Conservation (phyloP, 2,888 invertebrate genomes). For the Ochropleura leucogaster region DNA sequence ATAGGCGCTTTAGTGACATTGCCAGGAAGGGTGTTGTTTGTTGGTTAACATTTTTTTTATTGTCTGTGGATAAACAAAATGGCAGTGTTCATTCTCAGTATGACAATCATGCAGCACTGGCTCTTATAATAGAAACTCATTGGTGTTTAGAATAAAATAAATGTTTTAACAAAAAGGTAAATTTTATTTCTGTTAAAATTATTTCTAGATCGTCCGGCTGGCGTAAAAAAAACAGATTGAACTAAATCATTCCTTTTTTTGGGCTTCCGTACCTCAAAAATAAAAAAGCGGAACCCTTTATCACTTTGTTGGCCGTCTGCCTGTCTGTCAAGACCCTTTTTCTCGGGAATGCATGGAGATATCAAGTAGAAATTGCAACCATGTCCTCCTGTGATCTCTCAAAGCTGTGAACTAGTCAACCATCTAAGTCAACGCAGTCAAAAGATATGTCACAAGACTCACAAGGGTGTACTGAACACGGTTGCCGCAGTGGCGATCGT, state of each 20-base stretch:
- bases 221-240: neutral
- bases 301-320: too few relatives aligned
- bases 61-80: neutral
- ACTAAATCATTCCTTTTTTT: neutral
- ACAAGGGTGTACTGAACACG: too few relatives aligned
- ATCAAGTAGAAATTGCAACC: too few relatives aligned
- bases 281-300: too few relatives aligned
- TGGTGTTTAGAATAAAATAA: constrained; percentile 14
- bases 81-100: neutral
- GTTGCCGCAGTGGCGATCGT: too few relatives aligned
- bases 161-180: constrained; percentile 1
- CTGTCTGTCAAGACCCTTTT: too few relatives aligned
- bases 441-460: too few relatives aligned
- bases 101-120: neutral
- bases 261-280: too few relatives aligned
- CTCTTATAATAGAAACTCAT: constrained; percentile 1
- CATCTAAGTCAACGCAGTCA: too few relatives aligned
- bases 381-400: too few relatives aligned
- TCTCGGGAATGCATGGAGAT: too few relatives aligned
- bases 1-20: neutral
- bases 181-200: constrained; percentile 7
- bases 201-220: constrained; percentile 13
- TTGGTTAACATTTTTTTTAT: neutral
- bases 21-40: neutral
- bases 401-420: too few relatives aligned